phyloP scores from a whole-genome alignment of 2,113 vertebrate genomes.

The Agapornis roseicollis region DNA sequence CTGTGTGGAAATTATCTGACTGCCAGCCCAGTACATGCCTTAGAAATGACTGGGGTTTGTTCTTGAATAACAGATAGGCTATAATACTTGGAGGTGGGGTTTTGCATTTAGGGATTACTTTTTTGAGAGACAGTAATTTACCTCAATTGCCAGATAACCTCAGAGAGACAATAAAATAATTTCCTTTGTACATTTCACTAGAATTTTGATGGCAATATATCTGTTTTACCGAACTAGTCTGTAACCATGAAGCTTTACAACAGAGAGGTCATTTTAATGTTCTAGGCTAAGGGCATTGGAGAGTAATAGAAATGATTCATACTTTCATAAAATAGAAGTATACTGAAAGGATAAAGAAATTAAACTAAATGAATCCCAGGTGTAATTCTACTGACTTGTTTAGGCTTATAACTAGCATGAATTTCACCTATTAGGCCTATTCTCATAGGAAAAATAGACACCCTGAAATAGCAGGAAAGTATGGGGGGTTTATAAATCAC shows the following conservation, averaged over 20 bases:
- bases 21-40: not conserved
- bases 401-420: not conserved
- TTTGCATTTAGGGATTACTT: not conserved
- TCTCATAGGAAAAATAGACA: not conserved
- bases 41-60: not conserved
- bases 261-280: not conserved
- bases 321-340: constrained; percentile 22
- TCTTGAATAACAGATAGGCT: not conserved
- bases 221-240: not conserved
- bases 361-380: constrained; percentile 14
- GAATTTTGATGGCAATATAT: not conserved
- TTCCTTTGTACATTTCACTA: not conserved
- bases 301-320: constrained; percentile 11
- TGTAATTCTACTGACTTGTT: constrained; percentile 11
- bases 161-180: not conserved
- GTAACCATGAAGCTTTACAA: not conserved
- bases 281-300: not conserved
- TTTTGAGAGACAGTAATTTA: not conserved
- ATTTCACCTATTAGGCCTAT: not conserved
- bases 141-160: not conserved
- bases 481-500: not conserved
- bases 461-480: not conserved
- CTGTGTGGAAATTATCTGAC: not conserved
- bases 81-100: not conserved
- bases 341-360: constrained; percentile 26